Conservation (phyloP, 2,888 invertebrate genomes). For the Alloplasta piceator region DNA sequence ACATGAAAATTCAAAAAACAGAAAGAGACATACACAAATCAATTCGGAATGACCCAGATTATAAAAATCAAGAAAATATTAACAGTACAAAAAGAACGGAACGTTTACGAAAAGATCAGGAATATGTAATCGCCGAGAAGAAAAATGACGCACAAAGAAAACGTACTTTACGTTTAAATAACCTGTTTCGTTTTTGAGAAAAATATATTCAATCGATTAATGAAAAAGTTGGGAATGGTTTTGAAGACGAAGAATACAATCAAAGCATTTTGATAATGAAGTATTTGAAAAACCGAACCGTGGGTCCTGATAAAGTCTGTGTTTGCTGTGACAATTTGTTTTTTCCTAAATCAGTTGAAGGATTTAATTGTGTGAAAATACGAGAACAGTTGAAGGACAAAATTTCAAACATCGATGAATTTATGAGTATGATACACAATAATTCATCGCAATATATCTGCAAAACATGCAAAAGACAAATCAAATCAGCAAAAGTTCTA, state of each 20-base stretch:
- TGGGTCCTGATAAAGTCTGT: conserved; percentile 47
- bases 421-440: conserved; percentile 10
- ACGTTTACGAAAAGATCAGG: no score
- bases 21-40: no score
- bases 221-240: conserved; percentile 6
- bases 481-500: conserved; percentile 24
- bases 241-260: conserved; percentile 15
- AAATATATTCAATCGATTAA: conserved; percentile 1
- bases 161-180: no score
- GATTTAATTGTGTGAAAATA: conserved; percentile 22
- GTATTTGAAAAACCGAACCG: conserved; percentile 43
- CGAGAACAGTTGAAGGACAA: conserved; percentile 10
- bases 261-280: conserved; percentile 19
- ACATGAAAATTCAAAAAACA: no score
- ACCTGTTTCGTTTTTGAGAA: no score
- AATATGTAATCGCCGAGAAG: no score
- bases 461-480: conserved; percentile 7
- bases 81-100: no score
- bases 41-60: no score
- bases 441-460: conserved; percentile 37
- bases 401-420: conserved; percentile 7
- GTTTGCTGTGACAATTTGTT: conserved; percentile 60
- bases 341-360: conserved; percentile 49
- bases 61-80: no score
- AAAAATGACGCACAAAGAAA: no score